A percentile compares a stretch with the other conserved stretches of the same genome.
Evolutionary conservation across 2,797 vertebrate species (phyloP).

Genomic region (Xerus rutilus): DNA sequence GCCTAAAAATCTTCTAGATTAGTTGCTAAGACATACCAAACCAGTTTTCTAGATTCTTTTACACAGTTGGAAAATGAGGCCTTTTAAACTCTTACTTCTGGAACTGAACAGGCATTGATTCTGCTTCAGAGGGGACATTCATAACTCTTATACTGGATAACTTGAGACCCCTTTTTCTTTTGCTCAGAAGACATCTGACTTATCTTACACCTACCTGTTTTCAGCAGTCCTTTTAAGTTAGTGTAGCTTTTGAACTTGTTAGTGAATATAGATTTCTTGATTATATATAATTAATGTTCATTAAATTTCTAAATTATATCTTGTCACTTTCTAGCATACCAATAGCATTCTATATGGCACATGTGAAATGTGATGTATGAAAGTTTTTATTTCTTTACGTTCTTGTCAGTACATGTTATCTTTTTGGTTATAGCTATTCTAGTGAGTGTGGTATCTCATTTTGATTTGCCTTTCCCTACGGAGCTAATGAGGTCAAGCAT

Average conservation of each 20-base stretch:
- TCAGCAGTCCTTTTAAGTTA: conserved; percentile 11
- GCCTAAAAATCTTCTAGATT: conserved; percentile 27
- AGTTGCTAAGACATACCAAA: conserved; percentile 31
- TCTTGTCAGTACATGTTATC: background rate
- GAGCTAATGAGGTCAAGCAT: background rate
- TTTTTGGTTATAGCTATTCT: conserved; percentile 1
- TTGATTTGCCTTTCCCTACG: conserved; percentile 43
- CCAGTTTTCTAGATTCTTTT: conserved; percentile 27
- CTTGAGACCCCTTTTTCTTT: background rate
- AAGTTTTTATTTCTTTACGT: background rate
- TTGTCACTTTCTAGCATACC: conserved; percentile 8
- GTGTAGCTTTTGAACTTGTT: conserved; percentile 5
- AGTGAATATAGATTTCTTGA: conserved; percentile 37
- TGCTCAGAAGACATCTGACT: background rate
- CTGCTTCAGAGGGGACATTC: background rate
- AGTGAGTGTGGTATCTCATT: background rate
- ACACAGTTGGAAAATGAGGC: background rate
- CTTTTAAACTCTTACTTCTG: background rate
- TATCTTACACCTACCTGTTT: background rate
- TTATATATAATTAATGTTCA: conserved; percentile 30
- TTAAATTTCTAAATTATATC: conserved; percentile 25
- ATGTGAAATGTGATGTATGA: background rate
- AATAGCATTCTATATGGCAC: conserved; percentile 16
- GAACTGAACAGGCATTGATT: background rate
- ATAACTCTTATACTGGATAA: background rate